Percentiles rank a stretch among this genome's conserved stretches.
These are phyloP conservation scores for Harpagifer antarcticus DNA, from an alignment of 2,797 vertebrate genomes.

Conservation along the genomic window DNA sequence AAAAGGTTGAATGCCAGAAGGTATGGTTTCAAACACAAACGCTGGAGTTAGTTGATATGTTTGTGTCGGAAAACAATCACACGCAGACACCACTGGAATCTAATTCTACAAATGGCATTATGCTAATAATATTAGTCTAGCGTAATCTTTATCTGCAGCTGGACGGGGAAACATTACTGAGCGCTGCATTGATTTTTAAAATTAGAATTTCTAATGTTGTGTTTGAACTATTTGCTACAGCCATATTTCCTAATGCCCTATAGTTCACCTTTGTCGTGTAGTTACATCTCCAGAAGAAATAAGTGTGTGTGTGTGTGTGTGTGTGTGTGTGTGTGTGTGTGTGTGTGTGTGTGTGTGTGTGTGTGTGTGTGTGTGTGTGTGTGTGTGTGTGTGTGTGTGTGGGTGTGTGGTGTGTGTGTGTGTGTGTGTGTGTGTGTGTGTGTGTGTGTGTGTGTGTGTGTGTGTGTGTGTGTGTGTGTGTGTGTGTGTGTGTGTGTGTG, in stretches of 20 bases:
- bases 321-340: constrained; percentile 46
- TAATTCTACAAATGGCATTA: too few relatives aligned
- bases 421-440: constrained; percentile 46
- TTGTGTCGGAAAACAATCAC: too few relatives aligned
- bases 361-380: constrained; percentile 44
- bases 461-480: constrained; percentile 50
- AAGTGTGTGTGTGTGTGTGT: constrained; percentile 36
- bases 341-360: constrained; percentile 46
- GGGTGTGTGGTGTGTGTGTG: constrained; percentile 34
- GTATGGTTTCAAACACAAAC: too few relatives aligned
- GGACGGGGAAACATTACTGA: too few relatives aligned
- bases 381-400: constrained; percentile 50
- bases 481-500: constrained; percentile 41
- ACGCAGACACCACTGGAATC: too few relatives aligned
- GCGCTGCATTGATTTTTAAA: too few relatives aligned
- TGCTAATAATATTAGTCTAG: too few relatives aligned
- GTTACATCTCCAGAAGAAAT: constrained; percentile 17
- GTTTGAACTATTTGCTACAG: too few relatives aligned
- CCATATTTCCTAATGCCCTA: background rate
- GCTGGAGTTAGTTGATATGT: too few relatives aligned
- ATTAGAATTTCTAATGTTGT: too few relatives aligned
- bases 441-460: constrained; percentile 44
- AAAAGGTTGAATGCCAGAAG: too few relatives aligned
- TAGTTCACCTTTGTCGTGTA: background rate
- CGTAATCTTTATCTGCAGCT: too few relatives aligned